Base-by-base conservation (phyloP, 2,888 invertebrate genomes). In the Cordilura impudica region DNA sequence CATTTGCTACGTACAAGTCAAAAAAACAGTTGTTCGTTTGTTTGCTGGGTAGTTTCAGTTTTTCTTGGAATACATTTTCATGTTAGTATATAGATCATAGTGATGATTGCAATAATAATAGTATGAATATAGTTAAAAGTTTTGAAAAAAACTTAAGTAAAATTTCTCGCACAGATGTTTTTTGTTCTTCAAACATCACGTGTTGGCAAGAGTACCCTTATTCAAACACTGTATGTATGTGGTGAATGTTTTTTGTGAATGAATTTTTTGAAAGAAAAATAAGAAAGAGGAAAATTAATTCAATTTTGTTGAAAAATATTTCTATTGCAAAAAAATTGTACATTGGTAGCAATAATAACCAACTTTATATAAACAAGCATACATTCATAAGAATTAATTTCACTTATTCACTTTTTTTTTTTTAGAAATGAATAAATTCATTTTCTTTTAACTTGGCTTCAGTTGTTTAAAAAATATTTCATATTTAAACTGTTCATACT, bases 241-340 rank as follows among this genome's bases (percentile, higher is more conserved):
- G 35, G 58, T 69, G 12, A 21, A 29, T 14, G 39, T 16, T 19
- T 29, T 39, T 8, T 23, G 18, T 18, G 12, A 0, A 26, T 29
- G 2, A 6, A 14, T 39, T 35, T 19, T 12, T n/a, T 21, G 53
- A 7, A 21, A 14, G 23, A 14, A 58, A 8, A 21, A 56, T 47
- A 43, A 19, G 23, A 14, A 58, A 8, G 16, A 56, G 35, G 29
- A 19, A 51, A 66, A 51, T 56, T 19, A 58, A 31, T 66, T 58
- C 29, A 58, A 73, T 73, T 66, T 66, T 2, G n/a, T 29, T 73
- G 66, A 73, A 73, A 73, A 49, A 29, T 73, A 58, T 66, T 65
- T 58, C 56, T 56, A 54, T 63, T 63, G 56, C 58, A 0, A 26
- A 8, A 43, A 45, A 35, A 16, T 18, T 47, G 8, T 18, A 21